phyloP scores from a whole-genome alignment of 2,113 vertebrate species.

The Eira barbara region DNA sequence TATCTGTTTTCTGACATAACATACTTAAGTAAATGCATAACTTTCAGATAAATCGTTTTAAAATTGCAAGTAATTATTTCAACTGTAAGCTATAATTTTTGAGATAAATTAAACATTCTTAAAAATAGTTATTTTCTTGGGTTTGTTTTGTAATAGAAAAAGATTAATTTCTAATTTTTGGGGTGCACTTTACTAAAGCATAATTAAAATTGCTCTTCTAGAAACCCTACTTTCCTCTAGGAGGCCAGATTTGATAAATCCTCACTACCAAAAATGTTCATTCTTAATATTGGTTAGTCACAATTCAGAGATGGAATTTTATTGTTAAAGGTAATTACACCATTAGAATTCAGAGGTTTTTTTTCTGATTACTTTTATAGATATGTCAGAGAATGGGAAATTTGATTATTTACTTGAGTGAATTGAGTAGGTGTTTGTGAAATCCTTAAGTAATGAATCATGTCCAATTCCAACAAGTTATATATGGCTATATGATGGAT shows the following conservation, averaged over 20 bases:
- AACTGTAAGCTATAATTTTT: background rate
- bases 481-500: background rate
- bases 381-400: conserved; percentile 3
- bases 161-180: conserved; percentile 33
- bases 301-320: conserved; percentile 20
- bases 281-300: conserved; percentile 22
- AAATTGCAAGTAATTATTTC: conserved; percentile 24
- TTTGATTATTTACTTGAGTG: conserved; percentile 35
- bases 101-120: conserved; percentile 41
- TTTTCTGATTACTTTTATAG: conserved; percentile 32
- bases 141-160: conserved; percentile 41
- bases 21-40: background rate
- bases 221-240: conserved; percentile 16
- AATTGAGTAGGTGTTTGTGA: background rate
- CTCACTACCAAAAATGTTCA: conserved; percentile 17
- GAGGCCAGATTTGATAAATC: conserved; percentile 17
- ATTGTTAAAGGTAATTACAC: conserved; percentile 22
- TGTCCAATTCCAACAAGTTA: background rate
- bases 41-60: conserved; percentile 43
- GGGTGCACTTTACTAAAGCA: conserved; percentile 21
- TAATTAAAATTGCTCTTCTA: conserved; percentile 29
- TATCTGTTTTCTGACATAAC: conserved; percentile 48
- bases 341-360: background rate
- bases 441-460: conserved; percentile 30
- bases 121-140: background rate